Conservation (phyloP, 2,888 invertebrate species). For the Asteroscopus sphinx region DNA sequence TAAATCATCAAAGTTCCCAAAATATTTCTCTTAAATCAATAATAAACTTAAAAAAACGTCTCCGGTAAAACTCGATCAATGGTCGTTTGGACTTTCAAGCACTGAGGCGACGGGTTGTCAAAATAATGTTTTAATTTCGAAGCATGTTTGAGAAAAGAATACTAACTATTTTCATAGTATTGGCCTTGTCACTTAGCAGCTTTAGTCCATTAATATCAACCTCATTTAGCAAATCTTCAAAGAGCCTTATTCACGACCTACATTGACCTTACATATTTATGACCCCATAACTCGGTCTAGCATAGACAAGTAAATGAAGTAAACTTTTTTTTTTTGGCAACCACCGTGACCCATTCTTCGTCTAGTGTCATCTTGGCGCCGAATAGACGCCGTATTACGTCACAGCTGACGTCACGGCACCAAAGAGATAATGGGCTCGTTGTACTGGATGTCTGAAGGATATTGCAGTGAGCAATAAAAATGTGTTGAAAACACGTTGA, state of each 20-base stretch:
- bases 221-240: slow-evolving; percentile 8
- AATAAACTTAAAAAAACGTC: no score
- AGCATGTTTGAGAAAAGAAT: no score
- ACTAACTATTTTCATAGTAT: no score
- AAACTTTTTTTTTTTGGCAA: slow-evolving; percentile 46
- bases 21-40: no score
- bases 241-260: background rate
- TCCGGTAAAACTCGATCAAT: no score
- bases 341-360: slow-evolving; percentile 28
- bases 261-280: slow-evolving; percentile 1
- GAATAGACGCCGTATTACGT: slow-evolving; percentile 38
- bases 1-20: no score
- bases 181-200: no score
- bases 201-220: background rate
- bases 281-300: slow-evolving; percentile 4
- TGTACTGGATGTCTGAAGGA: slow-evolving; percentile 4
- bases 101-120: no score
- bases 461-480: slow-evolving; percentile 4
- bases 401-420: slow-evolving; percentile 31
- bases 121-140: no score
- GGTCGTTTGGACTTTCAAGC: no score
- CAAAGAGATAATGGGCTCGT: slow-evolving; percentile 7
- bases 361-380: slow-evolving; percentile 38
- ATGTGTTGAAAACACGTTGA: background rate
- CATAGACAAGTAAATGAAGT: slow-evolving; percentile 32